phyloP scores from a whole-genome alignment of 2,113 vertebrate genomes.

The Chauna torquata region DNA sequence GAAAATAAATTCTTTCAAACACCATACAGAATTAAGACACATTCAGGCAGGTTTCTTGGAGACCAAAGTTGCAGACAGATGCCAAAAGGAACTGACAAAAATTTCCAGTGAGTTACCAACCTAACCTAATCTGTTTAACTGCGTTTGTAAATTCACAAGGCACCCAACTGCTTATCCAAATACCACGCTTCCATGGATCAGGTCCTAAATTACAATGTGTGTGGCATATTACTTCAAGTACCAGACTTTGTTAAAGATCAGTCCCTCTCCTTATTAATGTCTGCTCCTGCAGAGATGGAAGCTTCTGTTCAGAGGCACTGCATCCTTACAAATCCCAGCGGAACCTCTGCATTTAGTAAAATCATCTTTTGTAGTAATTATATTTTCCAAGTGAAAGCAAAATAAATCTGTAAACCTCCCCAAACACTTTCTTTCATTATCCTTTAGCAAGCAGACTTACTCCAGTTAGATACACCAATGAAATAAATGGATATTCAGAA shows the following conservation, averaged over 20 bases:
- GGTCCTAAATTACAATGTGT: background rate
- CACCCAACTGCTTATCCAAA: conserved; percentile 25
- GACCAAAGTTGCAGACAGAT: background rate
- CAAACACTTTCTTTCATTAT: background rate
- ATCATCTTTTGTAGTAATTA: background rate
- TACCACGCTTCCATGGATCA: background rate
- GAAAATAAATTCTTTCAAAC: background rate
- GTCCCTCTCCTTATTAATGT: background rate
- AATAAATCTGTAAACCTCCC: background rate
- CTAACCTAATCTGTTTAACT: conserved; percentile 21
- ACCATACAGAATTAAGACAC: background rate
- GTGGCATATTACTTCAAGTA: background rate
- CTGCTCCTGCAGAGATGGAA: conserved; percentile 8
- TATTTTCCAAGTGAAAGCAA: background rate
- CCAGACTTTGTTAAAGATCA: background rate
- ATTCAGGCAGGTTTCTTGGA: background rate
- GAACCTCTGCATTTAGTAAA: background rate
- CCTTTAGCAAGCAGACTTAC: background rate
- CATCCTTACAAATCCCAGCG: background rate
- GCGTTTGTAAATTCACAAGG: conserved; percentile 30
- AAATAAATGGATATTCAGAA: background rate
- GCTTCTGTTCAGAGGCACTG: background rate
- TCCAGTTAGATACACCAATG: background rate
- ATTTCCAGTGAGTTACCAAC: background rate
- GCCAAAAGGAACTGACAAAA: conserved; percentile 13